phyloP scores from a whole-genome alignment of 2,888 invertebrate species.

The Anaspis maculata region DNA sequence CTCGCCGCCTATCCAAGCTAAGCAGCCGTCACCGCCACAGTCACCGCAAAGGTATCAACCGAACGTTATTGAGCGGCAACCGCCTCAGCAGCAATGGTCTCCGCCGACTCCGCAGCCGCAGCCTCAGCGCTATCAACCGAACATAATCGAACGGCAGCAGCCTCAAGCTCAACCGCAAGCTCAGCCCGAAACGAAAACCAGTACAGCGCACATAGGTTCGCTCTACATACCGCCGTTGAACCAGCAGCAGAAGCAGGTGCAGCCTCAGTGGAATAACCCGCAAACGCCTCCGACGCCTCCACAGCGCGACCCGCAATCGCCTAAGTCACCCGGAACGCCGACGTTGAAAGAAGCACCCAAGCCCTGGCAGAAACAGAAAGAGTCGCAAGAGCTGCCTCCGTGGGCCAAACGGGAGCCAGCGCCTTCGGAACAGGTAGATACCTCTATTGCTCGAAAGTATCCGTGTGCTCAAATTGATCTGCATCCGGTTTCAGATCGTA shows the following conservation, averaged over 20 bases:
- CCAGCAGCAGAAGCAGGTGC: constrained; percentile 17
- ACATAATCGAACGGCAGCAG: constrained; percentile 22
- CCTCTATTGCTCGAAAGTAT: no score
- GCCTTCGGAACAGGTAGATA: no score
- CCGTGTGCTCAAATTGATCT: no score
- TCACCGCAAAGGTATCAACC: neutral
- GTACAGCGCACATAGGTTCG: constrained; percentile 43
- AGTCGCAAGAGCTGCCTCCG: constrained; percentile 42
- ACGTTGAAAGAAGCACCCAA: constrained; percentile 51
- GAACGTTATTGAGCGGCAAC: neutral
- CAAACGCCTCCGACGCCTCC: constrained; percentile 26
- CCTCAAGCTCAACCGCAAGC: constrained; percentile 14
- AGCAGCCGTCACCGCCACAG: constrained; percentile 4
- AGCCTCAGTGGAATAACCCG: constrained; percentile 22
- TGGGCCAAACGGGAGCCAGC: constrained; percentile 40
- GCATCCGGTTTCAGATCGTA: no score
- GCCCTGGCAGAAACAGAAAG: constrained; percentile 47
- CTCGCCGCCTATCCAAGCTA: constrained; percentile 20
- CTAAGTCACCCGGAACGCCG: constrained; percentile 39
- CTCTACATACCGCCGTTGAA: constrained; percentile 47
- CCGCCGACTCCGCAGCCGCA: constrained; percentile 6
- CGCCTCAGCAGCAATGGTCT: constrained; percentile 3
- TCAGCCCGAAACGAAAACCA: constrained; percentile 23
- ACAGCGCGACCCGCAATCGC: constrained; percentile 20
- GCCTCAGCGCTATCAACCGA: constrained; percentile 23